These are phyloP conservation scores for Drosophila nannoptera DNA, from an alignment of 1,140 invertebrate species.

Conservation along the genomic window DNA sequence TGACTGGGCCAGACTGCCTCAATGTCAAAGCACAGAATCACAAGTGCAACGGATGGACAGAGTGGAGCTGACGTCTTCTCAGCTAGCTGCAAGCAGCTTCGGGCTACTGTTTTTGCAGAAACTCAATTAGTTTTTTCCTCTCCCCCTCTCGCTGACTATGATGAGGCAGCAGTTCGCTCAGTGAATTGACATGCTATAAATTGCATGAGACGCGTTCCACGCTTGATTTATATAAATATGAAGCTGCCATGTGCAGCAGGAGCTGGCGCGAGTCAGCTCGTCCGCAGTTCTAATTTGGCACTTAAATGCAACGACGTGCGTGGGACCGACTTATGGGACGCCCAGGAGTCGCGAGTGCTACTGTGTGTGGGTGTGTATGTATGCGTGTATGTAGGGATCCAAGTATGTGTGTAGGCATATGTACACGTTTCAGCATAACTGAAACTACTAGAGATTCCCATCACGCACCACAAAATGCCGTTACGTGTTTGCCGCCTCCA, in stretches of 20 bases:
- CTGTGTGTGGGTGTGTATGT: slow-evolving; percentile 4
- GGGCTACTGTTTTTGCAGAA: slow-evolving; percentile 23
- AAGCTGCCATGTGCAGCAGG: slow-evolving; percentile 47
- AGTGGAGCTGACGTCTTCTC: background rate
- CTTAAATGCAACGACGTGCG: slow-evolving; percentile 74
- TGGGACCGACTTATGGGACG: slow-evolving; percentile 49
- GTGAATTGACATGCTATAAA: slow-evolving; percentile 63
- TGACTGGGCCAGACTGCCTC: slow-evolving; percentile 5
- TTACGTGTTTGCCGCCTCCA: slow-evolving; percentile 60
- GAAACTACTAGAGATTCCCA: slow-evolving; percentile 56
- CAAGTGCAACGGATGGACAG: slow-evolving; percentile 9
- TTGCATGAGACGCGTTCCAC: slow-evolving; percentile 46
- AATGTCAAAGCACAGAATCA: slow-evolving; percentile 16
- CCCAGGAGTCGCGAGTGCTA: slow-evolving; percentile 2
- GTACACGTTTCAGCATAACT: slow-evolving; percentile 52
- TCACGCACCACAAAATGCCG: slow-evolving; percentile 72
- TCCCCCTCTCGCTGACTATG: slow-evolving; percentile 3
- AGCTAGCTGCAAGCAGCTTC: slow-evolving; percentile 20
- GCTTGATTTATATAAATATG: slow-evolving; percentile 55
- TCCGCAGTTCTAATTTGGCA: slow-evolving; percentile 65
- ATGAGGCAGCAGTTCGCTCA: slow-evolving; percentile 53
- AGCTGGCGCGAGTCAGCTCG: slow-evolving; percentile 13
- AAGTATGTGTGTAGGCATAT: slow-evolving; percentile 57
- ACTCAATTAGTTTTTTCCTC: slow-evolving; percentile 59
- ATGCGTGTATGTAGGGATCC: slow-evolving; percentile 50